Conservation (phyloP, 2,888 invertebrate species). For the Melanargia galathea region DNA sequence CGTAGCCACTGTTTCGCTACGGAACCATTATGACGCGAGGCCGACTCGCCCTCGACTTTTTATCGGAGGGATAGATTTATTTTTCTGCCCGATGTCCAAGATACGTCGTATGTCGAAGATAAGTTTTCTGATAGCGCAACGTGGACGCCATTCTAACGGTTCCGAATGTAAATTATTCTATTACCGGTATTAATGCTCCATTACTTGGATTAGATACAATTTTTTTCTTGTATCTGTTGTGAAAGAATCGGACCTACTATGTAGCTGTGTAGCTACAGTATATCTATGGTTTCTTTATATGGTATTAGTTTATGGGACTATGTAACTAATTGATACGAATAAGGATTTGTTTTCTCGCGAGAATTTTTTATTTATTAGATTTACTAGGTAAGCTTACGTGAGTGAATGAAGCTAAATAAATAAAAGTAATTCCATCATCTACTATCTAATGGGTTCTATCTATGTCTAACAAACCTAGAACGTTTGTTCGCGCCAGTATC, state of each 20-base stretch:
- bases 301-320: conserved; percentile 3
- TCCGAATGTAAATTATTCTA: conserved; percentile 26
- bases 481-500: too few species aligned
- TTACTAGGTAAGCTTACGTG: too few species aligned
- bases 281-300: not conserved
- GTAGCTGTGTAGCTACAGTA: not conserved
- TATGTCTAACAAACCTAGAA: too few species aligned
- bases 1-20: not conserved
- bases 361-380: too few species aligned
- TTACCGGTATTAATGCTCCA: conserved; percentile 16
- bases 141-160: conserved; percentile 20
- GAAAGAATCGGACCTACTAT: conserved; percentile 8
- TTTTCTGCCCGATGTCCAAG: conserved; percentile 25
- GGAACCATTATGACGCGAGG: not conserved
- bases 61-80: conserved; percentile 15
- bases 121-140: conserved; percentile 22
- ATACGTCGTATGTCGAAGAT: conserved; percentile 21
- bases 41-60: not conserved
- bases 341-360: not conserved
- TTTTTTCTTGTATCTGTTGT: conserved; percentile 12
- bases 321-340: not conserved
- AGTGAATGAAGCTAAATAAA: too few species aligned
- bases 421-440: too few species aligned
- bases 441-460: too few species aligned
- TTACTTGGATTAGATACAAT: conserved; percentile 7